phyloP scores from a whole-genome alignment of 2,113 vertebrate genomes.

The Ctenodactylus gundi region DNA sequence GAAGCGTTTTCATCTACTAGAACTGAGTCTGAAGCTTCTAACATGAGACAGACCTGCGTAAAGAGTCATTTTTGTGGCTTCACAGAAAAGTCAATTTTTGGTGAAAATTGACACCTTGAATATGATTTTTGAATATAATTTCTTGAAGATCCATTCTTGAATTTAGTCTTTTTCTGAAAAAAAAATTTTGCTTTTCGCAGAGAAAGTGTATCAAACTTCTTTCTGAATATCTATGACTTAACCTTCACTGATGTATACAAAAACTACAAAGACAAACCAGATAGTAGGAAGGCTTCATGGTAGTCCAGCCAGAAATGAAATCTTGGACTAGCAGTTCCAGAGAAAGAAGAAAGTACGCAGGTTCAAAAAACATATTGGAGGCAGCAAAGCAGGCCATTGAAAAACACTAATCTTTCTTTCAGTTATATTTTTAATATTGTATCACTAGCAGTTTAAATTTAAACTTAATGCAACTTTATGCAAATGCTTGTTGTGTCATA shows the following conservation, averaged over 20 bases:
- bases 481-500: not conserved
- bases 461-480: not conserved
- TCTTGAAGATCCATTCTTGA: not conserved
- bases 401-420: not conserved
- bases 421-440: not conserved
- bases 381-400: not conserved
- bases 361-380: not conserved
- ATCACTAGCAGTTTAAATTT: not conserved
- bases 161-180: not conserved
- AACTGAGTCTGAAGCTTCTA: not conserved
- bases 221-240: not conserved
- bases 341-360: not conserved
- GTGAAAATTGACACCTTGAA: not conserved
- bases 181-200: not conserved
- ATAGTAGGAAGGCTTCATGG: not conserved
- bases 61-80: not conserved
- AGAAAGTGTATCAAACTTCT: not conserved
- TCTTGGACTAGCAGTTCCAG: not conserved
- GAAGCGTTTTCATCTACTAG: not conserved
- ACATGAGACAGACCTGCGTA: not conserved
- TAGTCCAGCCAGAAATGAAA: not conserved
- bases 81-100: not conserved
- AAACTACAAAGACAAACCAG: not conserved
- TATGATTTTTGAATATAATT: not conserved
- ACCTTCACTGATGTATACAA: not conserved